phyloP scores from a whole-genome alignment of 2,888 invertebrate species.

The Drosophila emarginata region DNA sequence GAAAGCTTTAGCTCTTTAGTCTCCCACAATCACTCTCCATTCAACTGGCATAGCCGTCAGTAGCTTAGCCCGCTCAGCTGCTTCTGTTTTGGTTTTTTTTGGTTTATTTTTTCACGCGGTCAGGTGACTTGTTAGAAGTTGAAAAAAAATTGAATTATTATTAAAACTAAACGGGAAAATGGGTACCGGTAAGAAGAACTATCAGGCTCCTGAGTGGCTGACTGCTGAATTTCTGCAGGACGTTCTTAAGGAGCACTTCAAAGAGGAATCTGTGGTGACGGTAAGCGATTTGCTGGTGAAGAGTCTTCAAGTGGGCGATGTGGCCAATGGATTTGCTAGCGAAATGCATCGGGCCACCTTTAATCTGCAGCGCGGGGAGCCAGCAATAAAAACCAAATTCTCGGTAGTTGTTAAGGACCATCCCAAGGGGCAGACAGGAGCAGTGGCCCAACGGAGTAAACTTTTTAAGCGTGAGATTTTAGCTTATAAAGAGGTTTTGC shows the following conservation, averaged over 20 bases:
- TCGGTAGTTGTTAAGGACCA: constrained; percentile 81
- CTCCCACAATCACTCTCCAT: constrained; percentile 32
- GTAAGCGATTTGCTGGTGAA: constrained; percentile 75
- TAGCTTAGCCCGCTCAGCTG: constrained; percentile 38
- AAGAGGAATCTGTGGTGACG: constrained; percentile 74
- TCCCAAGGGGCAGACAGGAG: constrained; percentile 80
- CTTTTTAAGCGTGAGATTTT: constrained; percentile 81
- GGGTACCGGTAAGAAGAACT: constrained; percentile 79
- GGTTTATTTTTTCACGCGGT: constrained; percentile 42
- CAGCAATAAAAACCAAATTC: constrained; percentile 65
- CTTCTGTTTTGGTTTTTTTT: constrained; percentile 26
- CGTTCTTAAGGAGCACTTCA: constrained; percentile 80
- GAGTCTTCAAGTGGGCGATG: constrained; percentile 63
- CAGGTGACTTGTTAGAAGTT: constrained; percentile 72
- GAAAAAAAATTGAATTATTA: constrained; percentile 17
- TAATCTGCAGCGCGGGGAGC: constrained; percentile 71
- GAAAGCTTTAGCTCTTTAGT: constrained; percentile 16
- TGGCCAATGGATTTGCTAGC: constrained; percentile 79
- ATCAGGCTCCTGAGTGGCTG: constrained; percentile 80
- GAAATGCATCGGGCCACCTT: constrained; percentile 81
- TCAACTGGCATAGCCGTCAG: constrained; percentile 36
- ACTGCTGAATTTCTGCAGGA: constrained; percentile 80
- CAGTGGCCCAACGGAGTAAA: constrained; percentile 80
- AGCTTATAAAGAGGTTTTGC: constrained; percentile 79
- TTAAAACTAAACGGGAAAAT: constrained; percentile 44